Evolutionary conservation across 2,888 invertebrate species (phyloP).

Genomic region (Capitulum mitella): DNA sequence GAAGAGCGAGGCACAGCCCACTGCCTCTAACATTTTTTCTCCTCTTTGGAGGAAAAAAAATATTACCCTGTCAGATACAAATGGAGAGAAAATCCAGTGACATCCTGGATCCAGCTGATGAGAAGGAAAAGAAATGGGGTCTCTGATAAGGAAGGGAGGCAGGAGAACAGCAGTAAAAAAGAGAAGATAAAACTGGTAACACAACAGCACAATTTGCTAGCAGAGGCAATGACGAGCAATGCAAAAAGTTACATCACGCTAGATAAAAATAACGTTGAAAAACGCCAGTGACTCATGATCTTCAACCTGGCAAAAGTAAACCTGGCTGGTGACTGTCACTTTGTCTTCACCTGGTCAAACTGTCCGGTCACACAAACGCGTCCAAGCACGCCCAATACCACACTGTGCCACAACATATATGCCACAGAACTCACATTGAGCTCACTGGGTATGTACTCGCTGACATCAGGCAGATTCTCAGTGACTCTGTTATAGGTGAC

Average conservation of each 20-base stretch:
- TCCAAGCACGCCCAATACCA: too few species aligned
- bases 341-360: too few species aligned
- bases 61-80: too few species aligned
- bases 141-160: too few species aligned
- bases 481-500: neutral
- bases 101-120: too few species aligned
- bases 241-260: neutral
- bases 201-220: neutral
- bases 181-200: neutral
- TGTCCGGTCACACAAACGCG: neutral
- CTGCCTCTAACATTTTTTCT: too few species aligned
- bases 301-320: too few species aligned
- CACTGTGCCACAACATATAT: neutral
- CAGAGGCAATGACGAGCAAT: neutral
- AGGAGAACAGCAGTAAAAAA: too few species aligned
- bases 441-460: neutral
- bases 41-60: too few species aligned
- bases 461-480: neutral
- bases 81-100: too few species aligned
- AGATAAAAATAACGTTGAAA: neutral
- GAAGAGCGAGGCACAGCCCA: too few species aligned
- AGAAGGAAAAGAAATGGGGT: too few species aligned
- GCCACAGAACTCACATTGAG: conserved; percentile 6
- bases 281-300: neutral
- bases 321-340: neutral